Evolutionary conservation across 2,113 vertebrate genomes (phyloP).

Genomic region (Tragelaphus scriptus): DNA sequence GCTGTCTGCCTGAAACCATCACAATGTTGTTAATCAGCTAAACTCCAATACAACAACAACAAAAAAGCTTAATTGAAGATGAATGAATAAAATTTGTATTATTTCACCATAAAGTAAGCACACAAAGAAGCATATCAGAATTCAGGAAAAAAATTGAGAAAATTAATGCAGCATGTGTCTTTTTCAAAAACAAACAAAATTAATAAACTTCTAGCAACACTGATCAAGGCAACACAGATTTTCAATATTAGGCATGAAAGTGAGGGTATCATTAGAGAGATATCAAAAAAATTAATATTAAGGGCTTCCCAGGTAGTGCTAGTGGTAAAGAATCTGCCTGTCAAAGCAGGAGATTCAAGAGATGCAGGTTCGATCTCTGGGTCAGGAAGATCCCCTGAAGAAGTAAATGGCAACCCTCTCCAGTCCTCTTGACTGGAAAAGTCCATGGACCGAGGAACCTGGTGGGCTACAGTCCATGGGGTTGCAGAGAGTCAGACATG

Average conservation of each 20-base stretch:
- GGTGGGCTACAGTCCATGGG: neutral
- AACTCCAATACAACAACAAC: neutral
- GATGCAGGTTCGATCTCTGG: rapidly evolving
- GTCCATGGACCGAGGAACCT: neutral
- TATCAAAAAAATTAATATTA: neutral
- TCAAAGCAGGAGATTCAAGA: neutral
- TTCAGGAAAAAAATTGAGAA: neutral
- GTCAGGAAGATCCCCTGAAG: neutral
- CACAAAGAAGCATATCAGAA: neutral
- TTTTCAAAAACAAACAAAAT: neutral
- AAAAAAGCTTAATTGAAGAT: neutral
- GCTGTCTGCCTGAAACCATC: too few species aligned
- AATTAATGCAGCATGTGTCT: neutral
- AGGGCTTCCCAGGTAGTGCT: neutral
- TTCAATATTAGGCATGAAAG: neutral
- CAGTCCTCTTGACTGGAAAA: neutral
- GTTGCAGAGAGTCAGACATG: neutral
- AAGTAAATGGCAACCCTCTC: neutral
- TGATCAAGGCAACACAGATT: neutral
- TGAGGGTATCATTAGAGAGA: neutral
- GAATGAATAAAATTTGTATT: neutral
- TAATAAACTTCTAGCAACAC: neutral
- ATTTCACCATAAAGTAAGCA: neutral
- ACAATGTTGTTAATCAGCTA: too few species aligned
- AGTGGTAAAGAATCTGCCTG: neutral